Conservation (phyloP, 2,113 vertebrate species). For the Periophthalmus modestus region DNA sequence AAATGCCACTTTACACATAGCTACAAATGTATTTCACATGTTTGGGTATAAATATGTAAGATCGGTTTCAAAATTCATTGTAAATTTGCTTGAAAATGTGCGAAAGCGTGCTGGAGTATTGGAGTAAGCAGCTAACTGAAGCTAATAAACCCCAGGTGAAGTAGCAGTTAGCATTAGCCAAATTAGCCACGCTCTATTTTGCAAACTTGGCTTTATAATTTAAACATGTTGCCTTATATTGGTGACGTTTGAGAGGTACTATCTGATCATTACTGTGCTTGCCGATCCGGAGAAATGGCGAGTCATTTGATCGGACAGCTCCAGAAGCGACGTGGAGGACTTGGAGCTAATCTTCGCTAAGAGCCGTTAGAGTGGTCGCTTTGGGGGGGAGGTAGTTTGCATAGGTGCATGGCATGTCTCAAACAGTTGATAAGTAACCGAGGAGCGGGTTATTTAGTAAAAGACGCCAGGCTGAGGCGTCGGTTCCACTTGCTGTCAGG, state of each 20-base stretch:
- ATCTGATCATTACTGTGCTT: too few species aligned
- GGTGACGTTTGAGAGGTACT: too few species aligned
- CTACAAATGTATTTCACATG: rapidly evolving
- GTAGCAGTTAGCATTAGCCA: constrained; percentile 28
- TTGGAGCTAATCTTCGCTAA: neutral
- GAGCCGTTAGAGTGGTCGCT: neutral
- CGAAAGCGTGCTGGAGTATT: constrained; percentile 13
- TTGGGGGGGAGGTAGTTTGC: neutral
- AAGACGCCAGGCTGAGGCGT: neutral
- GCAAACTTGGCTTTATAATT: neutral
- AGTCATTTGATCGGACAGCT: neutral
- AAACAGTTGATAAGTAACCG: neutral
- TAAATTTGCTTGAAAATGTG: neutral
- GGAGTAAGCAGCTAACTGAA: constrained; percentile 30
- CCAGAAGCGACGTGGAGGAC: neutral
- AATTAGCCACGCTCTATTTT: neutral
- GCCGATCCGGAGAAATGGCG: neutral
- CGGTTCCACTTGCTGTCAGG: neutral
- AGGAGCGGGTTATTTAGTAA: neutral
- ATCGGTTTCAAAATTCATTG: neutral
- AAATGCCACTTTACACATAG: rapidly evolving
- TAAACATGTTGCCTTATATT: neutral
- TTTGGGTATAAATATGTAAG: neutral
- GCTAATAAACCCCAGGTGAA: constrained; percentile 56
- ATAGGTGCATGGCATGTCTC: too few species aligned